Percentiles rank a stretch among this genome's conserved stretches.
phyloP scores from a whole-genome alignment of 2,797 vertebrate species.

The Sebastes baramenuke region DNA sequence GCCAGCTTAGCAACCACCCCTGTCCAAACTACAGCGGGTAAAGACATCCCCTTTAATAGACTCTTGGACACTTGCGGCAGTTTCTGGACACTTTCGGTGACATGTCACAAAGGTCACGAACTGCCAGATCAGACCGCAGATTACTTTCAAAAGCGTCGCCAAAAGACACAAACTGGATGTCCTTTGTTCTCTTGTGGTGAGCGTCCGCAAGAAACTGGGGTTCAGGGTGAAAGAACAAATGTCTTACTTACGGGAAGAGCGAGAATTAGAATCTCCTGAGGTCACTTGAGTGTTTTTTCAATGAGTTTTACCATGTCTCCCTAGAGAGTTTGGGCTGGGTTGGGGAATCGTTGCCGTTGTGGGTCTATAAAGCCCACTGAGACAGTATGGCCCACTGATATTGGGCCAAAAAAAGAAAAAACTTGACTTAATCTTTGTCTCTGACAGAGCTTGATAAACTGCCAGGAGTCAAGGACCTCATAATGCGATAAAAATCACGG shows the following conservation, averaged over 20 bases:
- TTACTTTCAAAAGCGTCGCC: neutral
- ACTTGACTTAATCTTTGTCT: constrained; percentile 4
- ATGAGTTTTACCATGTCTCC: constrained; percentile 19
- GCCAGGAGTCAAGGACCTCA: neutral
- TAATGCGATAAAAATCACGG: neutral
- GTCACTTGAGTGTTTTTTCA: constrained; percentile 2
- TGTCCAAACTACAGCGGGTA: constrained; percentile 38
- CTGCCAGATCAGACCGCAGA: constrained; percentile 23
- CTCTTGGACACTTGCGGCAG: constrained; percentile 27
- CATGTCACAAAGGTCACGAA: constrained; percentile 18
- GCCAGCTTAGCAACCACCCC: constrained; percentile 53
- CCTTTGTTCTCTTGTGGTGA: constrained; percentile 19
- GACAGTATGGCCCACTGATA: neutral
- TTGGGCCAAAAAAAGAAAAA: neutral
- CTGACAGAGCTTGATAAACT: neutral
- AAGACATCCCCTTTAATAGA: constrained; percentile 37
- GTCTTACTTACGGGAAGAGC: constrained; percentile 29
- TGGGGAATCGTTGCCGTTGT: neutral
- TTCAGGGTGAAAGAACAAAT: constrained; percentile 18
- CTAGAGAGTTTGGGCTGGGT: neutral
- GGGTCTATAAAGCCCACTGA: constrained; percentile 5
- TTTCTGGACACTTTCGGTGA: constrained; percentile 3
- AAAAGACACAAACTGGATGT: constrained; percentile 3
- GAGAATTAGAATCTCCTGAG: constrained; percentile 2
- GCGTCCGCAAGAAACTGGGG: constrained; percentile 10